Evolutionary conservation across 2,797 vertebrate species (phyloP), one percentile per base, ranked within the genome.

Genomic region (Phylloscopus collybita): DNA sequence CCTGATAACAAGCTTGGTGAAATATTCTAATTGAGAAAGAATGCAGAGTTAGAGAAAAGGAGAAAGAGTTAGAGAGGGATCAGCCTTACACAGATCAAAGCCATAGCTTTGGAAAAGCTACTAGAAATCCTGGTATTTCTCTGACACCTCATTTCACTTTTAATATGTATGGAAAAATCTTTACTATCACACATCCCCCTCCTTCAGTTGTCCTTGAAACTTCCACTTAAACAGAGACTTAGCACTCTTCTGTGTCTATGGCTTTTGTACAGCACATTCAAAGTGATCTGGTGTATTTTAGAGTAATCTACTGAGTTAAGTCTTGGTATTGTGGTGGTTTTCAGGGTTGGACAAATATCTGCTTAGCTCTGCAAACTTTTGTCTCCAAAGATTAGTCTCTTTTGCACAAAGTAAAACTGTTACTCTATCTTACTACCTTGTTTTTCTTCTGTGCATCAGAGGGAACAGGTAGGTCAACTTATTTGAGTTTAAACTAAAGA

Each of bases 51-150:
- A 69, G 29, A 53, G 54, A 45, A 76, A 44, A 67, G 44, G 26
- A 12, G 50, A 60, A 91, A 86, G 42, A 3, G 6, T 72, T 78
- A 51, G n/a, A 84, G 70, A 49, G 19, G 32, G 25, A 94, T 93
- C 70, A 88, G 32, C 13, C 66, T 94, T 84, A 27, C 5, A 22
- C 11, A 45, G 54, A 92, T 95, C 83, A 95, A 95, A 94, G 73
- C 15, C 4, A 3, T 16, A 53, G 44, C 47, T 86, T 79, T 94
- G 74, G 62, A 86, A 61, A 86, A 94, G 51, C 59, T 86, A 75
- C 18, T 16, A 93, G 59, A 90, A 88, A 92, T 90, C 62, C 60
- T 86, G 47, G 27, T 75, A 65, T 40, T 91, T 90, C 56, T 75
- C 59, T 90, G 86, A 62, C 32, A 84, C 10, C 5, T 85, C 29